phyloP scores from a whole-genome alignment of 1,140 invertebrate genomes.

The Pissodes strobi region DNA sequence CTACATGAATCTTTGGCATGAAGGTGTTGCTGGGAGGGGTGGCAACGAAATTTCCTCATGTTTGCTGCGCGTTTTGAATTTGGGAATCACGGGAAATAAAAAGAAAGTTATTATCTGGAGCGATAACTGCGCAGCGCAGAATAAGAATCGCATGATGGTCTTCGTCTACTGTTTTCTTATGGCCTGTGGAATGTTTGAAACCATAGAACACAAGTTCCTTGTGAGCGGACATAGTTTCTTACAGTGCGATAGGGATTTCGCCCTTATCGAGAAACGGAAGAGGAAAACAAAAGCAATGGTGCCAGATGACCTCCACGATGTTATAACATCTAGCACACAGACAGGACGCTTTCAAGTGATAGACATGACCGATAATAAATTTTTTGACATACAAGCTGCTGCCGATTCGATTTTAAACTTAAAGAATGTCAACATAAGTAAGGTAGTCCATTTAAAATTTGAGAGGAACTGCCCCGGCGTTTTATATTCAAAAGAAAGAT shows the following conservation, averaged over 20 bases:
- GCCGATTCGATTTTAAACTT: slow-evolving; percentile 25
- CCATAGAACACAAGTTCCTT: slow-evolving; percentile 32
- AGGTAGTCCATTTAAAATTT: slow-evolving; percentile 22
- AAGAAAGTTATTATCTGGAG: too few relatives aligned
- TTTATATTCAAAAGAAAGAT: slow-evolving; percentile 21
- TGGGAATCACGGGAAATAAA: too few relatives aligned
- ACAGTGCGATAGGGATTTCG: slow-evolving; percentile 32
- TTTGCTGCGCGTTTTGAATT: too few relatives aligned
- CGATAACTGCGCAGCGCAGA: too few relatives aligned
- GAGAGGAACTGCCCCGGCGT: slow-evolving; percentile 20
- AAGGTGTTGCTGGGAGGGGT: too few relatives aligned
- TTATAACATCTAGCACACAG: slow-evolving; percentile 27
- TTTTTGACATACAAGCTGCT: slow-evolving; percentile 33
- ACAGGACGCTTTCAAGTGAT: slow-evolving; percentile 31
- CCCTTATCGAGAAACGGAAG: slow-evolving; percentile 33
- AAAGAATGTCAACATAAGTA: slow-evolving; percentile 29
- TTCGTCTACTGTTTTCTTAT: slow-evolving; percentile 32
- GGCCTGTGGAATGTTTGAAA: slow-evolving; percentile 29
- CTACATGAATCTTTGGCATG: too few relatives aligned
- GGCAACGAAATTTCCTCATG: too few relatives aligned
- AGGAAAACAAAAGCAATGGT: slow-evolving; percentile 10
- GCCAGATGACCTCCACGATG: slow-evolving; percentile 24
- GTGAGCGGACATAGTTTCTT: slow-evolving; percentile 34
- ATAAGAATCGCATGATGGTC: too few relatives aligned
- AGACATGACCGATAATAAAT: slow-evolving; percentile 17